Conservation (phyloP, 1,140 invertebrate species). For the Drosophila paulistorum region DNA sequence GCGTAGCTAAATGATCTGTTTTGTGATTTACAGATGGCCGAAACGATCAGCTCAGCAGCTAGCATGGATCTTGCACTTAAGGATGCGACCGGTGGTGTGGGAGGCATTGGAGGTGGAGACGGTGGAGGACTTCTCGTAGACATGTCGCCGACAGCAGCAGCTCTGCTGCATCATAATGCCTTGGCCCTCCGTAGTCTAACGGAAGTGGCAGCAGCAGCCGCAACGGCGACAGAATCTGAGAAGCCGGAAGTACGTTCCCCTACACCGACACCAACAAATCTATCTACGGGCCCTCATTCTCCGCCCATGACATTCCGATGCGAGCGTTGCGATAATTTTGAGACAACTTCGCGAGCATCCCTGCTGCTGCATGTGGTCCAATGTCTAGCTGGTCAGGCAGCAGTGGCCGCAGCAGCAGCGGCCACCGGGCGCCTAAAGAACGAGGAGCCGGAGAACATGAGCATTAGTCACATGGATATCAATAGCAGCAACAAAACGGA, state of each 20-base stretch:
- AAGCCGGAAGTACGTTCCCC: conserved; percentile 58
- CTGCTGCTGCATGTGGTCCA: conserved; percentile 86
- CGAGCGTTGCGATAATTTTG: conserved; percentile 88
- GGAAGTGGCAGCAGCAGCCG: conserved; percentile 51
- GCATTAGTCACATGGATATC: conserved; percentile 69
- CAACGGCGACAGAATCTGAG: conserved; percentile 35
- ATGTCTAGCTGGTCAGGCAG: conserved; percentile 83
- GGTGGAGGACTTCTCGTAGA: conserved; percentile 68
- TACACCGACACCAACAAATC: conserved; percentile 73
- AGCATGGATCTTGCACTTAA: conserved; percentile 76
- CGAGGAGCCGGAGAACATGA: conserved; percentile 74
- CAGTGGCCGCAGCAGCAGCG: conserved; percentile 49
- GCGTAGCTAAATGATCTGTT: conserved; percentile 27
- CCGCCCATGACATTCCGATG: conserved; percentile 84
- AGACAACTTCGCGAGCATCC: conserved; percentile 86
- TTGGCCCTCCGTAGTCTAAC: conserved; percentile 64
- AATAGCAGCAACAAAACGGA: conserved; percentile 57
- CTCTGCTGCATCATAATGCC: conserved; percentile 72
- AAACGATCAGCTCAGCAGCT: conserved; percentile 71
- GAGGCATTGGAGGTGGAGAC: neutral
- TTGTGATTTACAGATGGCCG: conserved; percentile 67
- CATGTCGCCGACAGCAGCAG: conserved; percentile 76
- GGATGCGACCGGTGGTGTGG: conserved; percentile 39
- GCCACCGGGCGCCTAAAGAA: conserved; percentile 65
- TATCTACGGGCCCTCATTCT: conserved; percentile 64